Base-by-base conservation (phyloP, 2,888 invertebrate genomes). In the Teinopalpus imperialis region DNA sequence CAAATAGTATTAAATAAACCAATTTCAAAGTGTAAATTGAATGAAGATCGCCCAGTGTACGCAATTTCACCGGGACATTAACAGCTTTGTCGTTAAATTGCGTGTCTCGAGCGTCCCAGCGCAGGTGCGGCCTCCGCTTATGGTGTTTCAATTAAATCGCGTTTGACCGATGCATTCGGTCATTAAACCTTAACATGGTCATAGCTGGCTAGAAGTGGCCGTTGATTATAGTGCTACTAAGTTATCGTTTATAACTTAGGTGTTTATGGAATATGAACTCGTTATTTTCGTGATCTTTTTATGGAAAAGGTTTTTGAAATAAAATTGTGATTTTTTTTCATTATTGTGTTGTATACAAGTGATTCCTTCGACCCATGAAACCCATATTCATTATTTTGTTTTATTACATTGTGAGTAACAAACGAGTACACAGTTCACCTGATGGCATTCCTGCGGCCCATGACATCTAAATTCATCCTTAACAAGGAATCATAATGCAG, bases 71-170 rank as follows among this genome's bases (percentile, higher is more conserved):
- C 53, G 53, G 54, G 42, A 57, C 57, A 63, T 66, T 63, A 58
- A 65, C 62, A 55, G 53, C 48, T 52, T 34, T 48, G 46, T 56
- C 57, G 46, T 61, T 61, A 62, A 66, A 59, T 52, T 51, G 35
- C 49, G 49, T 52, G 53, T 59, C 60, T 63, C 61, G 57, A 54
- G 52, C 53, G 53, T 49, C 49, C 48, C 39, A 46, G 46, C 53
- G 71, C 76, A 78, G 79, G 80, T 78, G 77, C 66, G 65, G 59
- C 57, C 56, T 59, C 74, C 71, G 61, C 75, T 79, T 81, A 81
- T 78, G 78, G 81, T 56, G 70, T 66, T 80, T 76, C 79, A 81
- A 83, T 82, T 82, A 82, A 82, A 78, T 81, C 73, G 71, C 75
- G 70, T 78, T 76, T 81, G 77, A 75, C 71, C 76, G 75, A 73